These are phyloP conservation scores for Aphis gossypii DNA, from an alignment of 1,140 invertebrate genomes.

Conservation along the genomic window DNA sequence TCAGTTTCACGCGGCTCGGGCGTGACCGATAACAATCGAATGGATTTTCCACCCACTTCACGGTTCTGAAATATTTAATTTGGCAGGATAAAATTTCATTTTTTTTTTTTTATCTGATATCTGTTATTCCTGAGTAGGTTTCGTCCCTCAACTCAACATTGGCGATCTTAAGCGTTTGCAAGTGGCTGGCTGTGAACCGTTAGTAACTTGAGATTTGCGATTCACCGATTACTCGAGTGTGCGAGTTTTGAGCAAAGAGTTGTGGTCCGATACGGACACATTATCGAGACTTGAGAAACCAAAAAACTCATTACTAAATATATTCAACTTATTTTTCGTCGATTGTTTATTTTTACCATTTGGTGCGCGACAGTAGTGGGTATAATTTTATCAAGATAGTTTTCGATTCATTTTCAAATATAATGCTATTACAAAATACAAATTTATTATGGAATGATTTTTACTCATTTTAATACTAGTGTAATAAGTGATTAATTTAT, in stretches of 20 bases:
- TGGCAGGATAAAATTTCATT: neutral
- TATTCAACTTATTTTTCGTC: neutral
- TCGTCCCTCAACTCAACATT: neutral
- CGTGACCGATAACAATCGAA: constrained; percentile 11
- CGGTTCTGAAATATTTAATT: neutral
- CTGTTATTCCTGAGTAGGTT: neutral
- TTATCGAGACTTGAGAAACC: neutral
- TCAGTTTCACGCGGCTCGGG: neutral
- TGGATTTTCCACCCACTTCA: neutral
- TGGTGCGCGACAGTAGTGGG: too few relatives aligned
- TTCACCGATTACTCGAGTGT: neutral
- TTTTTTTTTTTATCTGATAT: neutral
- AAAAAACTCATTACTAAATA: neutral
- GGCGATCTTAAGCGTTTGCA: neutral
- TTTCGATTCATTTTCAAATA: too few relatives aligned
- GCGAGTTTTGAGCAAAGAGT: neutral
- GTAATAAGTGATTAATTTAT: too few relatives aligned
- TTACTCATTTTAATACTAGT: too few relatives aligned
- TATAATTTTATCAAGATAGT: too few relatives aligned
- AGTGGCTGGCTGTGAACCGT: neutral
- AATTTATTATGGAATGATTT: too few relatives aligned
- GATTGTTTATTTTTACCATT: neutral
- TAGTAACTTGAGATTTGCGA: neutral
- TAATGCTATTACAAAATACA: too few relatives aligned
- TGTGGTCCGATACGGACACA: neutral